Conservation (phyloP, 2,888 invertebrate genomes). For the Tromatobia lineatoria region DNA sequence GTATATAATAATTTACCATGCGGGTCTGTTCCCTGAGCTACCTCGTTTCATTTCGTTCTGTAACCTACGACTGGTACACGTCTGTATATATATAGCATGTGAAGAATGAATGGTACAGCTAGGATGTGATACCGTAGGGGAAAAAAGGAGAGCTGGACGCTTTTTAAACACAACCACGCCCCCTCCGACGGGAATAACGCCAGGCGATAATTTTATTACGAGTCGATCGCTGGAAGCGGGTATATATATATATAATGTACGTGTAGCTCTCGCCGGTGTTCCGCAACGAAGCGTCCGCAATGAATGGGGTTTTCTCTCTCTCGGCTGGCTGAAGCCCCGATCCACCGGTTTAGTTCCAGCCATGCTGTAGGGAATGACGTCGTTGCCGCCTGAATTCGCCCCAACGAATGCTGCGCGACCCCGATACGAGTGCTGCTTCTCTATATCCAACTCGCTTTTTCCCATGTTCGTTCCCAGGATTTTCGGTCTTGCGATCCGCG, state of each 20-base stretch:
- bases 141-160: slow-evolving; percentile 53
- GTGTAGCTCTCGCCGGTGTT: slow-evolving; percentile 46
- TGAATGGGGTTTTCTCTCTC: slow-evolving; percentile 48
- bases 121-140: slow-evolving; percentile 28
- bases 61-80: slow-evolving; percentile 55
- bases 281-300: slow-evolving; percentile 45
- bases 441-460: slow-evolving; percentile 11
- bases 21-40: slow-evolving; percentile 56
- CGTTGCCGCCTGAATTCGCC: slow-evolving; percentile 64
- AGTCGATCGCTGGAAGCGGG: slow-evolving; percentile 59
- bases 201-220: slow-evolving; percentile 67
- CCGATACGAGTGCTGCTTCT: slow-evolving; percentile 55
- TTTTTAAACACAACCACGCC: slow-evolving; percentile 66
- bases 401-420: slow-evolving; percentile 59
- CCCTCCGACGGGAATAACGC: slow-evolving; percentile 62
- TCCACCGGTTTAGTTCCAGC: slow-evolving; percentile 63
- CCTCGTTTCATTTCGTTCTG: slow-evolving; percentile 56
- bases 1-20: slow-evolving; percentile 52
- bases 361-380: slow-evolving; percentile 63
- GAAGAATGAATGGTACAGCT: slow-evolving; percentile 55
- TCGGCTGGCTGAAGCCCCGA: slow-evolving; percentile 51
- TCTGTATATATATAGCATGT: slow-evolving; percentile 4
- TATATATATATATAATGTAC: slow-evolving; percentile 9
- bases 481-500: slow-evolving; percentile 21
- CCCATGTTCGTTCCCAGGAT: slow-evolving; percentile 18